Percentiles rank a stretch among this genome's conserved stretches.
Evolutionary conservation across 2,888 invertebrate genomes (phyloP).

Genomic region (Pyrochroa serraticornis): DNA sequence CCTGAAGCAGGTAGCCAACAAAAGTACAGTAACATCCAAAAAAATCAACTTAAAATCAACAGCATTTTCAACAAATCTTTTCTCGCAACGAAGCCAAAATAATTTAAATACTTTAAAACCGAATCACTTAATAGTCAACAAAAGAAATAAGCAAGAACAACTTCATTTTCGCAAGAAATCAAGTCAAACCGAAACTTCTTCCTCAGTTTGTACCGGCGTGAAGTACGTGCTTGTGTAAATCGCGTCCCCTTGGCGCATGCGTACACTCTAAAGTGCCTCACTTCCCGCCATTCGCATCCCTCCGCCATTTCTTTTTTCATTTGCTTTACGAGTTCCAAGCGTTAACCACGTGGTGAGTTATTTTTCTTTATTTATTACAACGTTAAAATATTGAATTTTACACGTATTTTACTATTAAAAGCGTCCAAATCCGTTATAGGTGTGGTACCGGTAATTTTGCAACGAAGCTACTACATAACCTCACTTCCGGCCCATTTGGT

Average conservation of each 20-base stretch:
- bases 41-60: background rate
- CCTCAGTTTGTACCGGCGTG: background rate
- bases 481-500: conserved; percentile 39
- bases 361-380: conserved; percentile 12
- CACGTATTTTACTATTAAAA: no score
- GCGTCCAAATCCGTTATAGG: no score
- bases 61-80: no score
- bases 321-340: conserved; percentile 35
- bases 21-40: conserved; percentile 12
- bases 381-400: background rate
- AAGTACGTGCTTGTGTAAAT: background rate
- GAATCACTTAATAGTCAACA: no score
- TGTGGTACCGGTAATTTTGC: background rate
- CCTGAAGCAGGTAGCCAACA: conserved; percentile 16
- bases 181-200: background rate
- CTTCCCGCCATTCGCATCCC: conserved; percentile 38
- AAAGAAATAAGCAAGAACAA: no score
- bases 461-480: conserved; percentile 27
- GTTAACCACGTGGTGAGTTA: conserved; percentile 34
- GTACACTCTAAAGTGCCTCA: conserved; percentile 21
- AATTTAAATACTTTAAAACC: no score
- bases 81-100: no score
- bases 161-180: background rate
- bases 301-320: conserved; percentile 33
- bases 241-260: conserved; percentile 25